Evolutionary conservation across 2,888 invertebrate species (phyloP).

Genomic region (Hetaerina titia): DNA sequence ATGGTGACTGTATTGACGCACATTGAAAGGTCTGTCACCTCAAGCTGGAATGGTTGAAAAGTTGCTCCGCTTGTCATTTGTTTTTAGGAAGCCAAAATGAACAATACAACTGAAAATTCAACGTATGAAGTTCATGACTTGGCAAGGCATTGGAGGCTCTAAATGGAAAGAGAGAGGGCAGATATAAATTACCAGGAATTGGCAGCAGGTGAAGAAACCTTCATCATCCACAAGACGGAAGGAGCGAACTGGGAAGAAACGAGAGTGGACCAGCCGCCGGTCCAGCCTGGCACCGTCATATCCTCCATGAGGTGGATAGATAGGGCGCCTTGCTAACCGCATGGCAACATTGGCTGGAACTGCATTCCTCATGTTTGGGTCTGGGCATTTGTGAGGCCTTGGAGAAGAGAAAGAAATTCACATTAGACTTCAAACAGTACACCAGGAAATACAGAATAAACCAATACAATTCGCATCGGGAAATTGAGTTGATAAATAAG

Average conservation of each 20-base stretch:
- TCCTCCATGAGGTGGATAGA: conserved; percentile 77
- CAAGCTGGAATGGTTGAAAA: too few relatives aligned
- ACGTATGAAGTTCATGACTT: too few relatives aligned
- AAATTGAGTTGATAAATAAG: neutral
- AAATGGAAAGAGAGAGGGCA: too few relatives aligned
- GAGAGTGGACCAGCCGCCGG: conserved; percentile 90
- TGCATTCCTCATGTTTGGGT: conserved; percentile 85
- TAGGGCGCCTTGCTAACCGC: conserved; percentile 80
- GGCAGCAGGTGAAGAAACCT: conserved; percentile 87
- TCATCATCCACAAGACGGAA: conserved; percentile 86
- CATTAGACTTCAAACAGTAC: neutral
- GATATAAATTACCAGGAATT: conserved; percentile 78
- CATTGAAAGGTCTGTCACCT: too few relatives aligned
- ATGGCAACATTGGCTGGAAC: conserved; percentile 87
- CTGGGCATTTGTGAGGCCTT: conserved; percentile 97
- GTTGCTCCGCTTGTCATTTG: too few relatives aligned
- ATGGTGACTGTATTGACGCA: too few relatives aligned
- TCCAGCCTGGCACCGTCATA: conserved; percentile 83
- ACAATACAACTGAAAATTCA: too few relatives aligned
- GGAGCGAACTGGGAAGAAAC: conserved; percentile 87
- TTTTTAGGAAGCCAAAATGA: too few relatives aligned
- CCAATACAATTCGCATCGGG: neutral
- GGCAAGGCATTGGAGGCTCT: too few relatives aligned
- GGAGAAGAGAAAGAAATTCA: conserved; percentile 69
- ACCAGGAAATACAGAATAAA: neutral